Percentiles rank a stretch among this genome's conserved stretches.
Conservation (phyloP, 2,797 vertebrate species). For the Hemitrygon akajei region DNA sequence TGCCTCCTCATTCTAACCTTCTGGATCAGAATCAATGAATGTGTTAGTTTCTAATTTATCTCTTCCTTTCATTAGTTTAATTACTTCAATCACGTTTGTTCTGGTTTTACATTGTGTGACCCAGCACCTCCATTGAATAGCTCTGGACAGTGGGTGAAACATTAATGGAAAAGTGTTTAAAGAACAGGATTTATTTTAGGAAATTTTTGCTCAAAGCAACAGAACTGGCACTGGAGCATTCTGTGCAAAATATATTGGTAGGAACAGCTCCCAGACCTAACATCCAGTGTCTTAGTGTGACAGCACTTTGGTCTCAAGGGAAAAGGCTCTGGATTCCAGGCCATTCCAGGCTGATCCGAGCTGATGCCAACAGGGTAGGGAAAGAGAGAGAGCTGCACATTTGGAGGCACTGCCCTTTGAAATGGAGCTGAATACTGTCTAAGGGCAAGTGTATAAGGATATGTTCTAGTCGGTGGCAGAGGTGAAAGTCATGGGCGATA, state of each 20-base stretch:
- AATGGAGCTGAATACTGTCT: too few species aligned
- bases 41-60: conserved; percentile 33
- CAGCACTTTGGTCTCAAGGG: background rate
- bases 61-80: conserved; percentile 34
- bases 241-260: background rate
- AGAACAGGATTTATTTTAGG: background rate
- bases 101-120: background rate
- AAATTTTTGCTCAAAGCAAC: background rate
- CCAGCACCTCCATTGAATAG: background rate
- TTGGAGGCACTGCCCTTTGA: background rate
- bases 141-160: background rate
- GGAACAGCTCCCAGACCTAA: background rate
- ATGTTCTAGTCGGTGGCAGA: too few species aligned
- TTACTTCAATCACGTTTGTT: background rate
- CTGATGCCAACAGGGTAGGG: background rate
- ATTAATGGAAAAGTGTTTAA: background rate
- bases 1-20: conserved; percentile 9
- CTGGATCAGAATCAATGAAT: background rate
- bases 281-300: background rate
- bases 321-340: background rate
- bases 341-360: background rate
- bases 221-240: background rate
- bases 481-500: too few species aligned
- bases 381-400: background rate
- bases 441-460: too few species aligned